Base-by-base conservation (phyloP, 2,113 vertebrate genomes). In the Pampusana beccarii region DNA sequence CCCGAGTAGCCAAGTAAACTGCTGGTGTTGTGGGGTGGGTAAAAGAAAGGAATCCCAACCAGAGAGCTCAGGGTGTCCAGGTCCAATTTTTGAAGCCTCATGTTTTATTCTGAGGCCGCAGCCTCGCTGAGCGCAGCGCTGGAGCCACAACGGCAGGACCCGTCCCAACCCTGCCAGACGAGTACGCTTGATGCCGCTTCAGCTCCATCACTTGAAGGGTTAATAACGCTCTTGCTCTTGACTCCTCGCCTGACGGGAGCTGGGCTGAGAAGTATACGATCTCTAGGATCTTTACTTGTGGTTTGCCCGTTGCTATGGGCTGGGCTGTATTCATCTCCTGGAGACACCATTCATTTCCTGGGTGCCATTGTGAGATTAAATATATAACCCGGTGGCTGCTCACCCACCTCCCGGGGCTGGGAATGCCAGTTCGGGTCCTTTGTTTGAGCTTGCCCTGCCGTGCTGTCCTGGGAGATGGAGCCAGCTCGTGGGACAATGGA, bases 381-480 rank as follows among this genome's bases (percentile, higher is more conserved):
- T 88, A 91, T 94, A 28, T 91, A 96, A 95, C 80, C 77, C 3
- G 9, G 40, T 18, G 69, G 48, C 70, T 53, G 58, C 60, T 78
- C 50, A 9, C 53, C 86, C 71, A 8, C 79, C 67, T 51, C 86
- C 66, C 7, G 42, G 86, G 73, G 90, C 79, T 36, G 56, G 77
- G 87, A 90, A 88, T 71, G 93, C 86, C 94, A n/a, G 21, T 54
- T 12, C 0, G 80, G 78, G 36, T 18, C 94, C 88, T 97, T 97
- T 97, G 96, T 97, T 92, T 94, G 84, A 92, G 90, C 96, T 92
- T 90, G 96, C 82, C 95, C 96, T 98, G 97, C 97, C 95, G 33
- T 96, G 93, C 90, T 96, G 94, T 74, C 91, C 96, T 29, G 89
- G 92, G 51, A 93, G 83, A 85, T 78, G 92, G 90, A 91, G 97